Percentiles rank a stretch among this genome's conserved stretches.
Evolutionary conservation across 2,888 invertebrate genomes (phyloP).

Genomic region (Theodoxus fluviatilis): DNA sequence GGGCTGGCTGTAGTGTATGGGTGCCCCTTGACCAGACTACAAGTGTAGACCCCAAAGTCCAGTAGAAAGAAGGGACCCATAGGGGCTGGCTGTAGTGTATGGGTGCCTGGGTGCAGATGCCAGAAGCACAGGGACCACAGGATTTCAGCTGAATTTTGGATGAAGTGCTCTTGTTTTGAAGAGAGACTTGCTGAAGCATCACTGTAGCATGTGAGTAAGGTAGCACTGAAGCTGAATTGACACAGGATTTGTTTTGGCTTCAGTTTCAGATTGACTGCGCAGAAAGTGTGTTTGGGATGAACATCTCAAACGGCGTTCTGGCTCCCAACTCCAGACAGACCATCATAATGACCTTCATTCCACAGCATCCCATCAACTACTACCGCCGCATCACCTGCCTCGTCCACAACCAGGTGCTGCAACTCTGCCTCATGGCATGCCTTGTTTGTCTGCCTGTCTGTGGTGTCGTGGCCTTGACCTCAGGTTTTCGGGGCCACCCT

Average conservation of each 20-base stretch:
- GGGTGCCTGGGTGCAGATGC: neutral
- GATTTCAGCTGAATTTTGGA: neutral
- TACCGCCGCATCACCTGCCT: conserved; percentile 59
- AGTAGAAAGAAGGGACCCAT: too few relatives aligned
- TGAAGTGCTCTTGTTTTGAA: neutral
- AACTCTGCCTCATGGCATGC: neutral
- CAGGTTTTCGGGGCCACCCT: neutral
- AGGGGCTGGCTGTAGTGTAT: neutral
- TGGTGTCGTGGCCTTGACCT: neutral
- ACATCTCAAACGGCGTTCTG: conserved; percentile 47
- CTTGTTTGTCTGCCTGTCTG: neutral
- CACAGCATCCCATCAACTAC: conserved; percentile 61
- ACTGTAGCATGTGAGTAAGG: too few relatives aligned
- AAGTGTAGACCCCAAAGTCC: too few relatives aligned
- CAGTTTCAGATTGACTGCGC: conserved; percentile 63
- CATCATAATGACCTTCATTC: conserved; percentile 56
- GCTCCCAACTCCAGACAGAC: conserved; percentile 49
- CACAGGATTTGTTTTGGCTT: conserved; percentile 35
- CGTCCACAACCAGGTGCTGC: conserved; percentile 61
- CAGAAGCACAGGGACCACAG: neutral
- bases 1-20: too few relatives aligned
- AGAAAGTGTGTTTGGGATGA: conserved; percentile 63
- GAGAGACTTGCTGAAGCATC: too few relatives aligned
- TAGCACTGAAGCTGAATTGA: too few relatives aligned
- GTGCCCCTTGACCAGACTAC: too few relatives aligned